phyloP scores from a whole-genome alignment of 2,113 vertebrate species.

The Tursiops truncatus region DNA sequence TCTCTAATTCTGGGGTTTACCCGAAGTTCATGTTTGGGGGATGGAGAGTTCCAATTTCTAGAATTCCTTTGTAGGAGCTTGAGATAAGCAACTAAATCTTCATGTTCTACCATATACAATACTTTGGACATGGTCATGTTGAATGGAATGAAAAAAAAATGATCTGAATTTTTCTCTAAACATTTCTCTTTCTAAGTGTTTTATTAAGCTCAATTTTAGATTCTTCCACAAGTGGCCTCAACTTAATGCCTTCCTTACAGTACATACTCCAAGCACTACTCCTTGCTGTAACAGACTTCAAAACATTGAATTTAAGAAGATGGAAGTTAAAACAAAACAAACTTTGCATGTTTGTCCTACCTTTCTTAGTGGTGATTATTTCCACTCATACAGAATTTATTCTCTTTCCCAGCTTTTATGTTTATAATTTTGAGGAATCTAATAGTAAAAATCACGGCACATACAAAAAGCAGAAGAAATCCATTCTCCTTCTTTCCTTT shows the following conservation, averaged over 20 bases:
- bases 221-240: not conserved
- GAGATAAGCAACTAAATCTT: conserved; percentile 10
- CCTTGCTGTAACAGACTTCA: not conserved
- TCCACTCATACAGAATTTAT: not conserved
- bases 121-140: not conserved
- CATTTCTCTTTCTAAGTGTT: not conserved
- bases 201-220: not conserved
- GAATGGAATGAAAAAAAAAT: not conserved
- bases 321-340: not conserved
- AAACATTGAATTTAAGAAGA: conserved; percentile 40
- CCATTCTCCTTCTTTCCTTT: not conserved
- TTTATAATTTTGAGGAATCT: conserved; percentile 46
- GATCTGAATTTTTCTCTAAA: not conserved
- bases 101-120: not conserved
- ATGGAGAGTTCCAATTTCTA: not conserved
- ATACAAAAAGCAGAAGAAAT: conserved; percentile 25
- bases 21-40: not conserved
- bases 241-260: not conserved
- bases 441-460: not conserved
- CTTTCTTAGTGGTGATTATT: conserved; percentile 3
- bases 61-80: not conserved
- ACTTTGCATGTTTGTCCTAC: not conserved
- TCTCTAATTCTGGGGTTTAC: not conserved
- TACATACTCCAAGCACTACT: not conserved
- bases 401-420: not conserved